Percentiles rank a stretch among this genome's conserved stretches.
Conservation (phyloP, 2,888 invertebrate species). For the Chesias legatella region DNA sequence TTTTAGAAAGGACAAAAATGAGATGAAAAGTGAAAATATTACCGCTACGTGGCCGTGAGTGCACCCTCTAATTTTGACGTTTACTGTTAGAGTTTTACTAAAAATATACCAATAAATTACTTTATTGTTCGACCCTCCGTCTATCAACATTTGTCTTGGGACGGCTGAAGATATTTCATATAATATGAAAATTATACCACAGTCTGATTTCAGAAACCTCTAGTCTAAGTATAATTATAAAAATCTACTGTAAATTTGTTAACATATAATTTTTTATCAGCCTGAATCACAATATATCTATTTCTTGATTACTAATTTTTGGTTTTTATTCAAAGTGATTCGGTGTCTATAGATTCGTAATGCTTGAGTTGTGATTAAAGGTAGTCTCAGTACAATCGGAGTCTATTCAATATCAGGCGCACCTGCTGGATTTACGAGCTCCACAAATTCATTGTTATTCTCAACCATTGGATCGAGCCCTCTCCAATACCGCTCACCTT, state of each 20-base stretch:
- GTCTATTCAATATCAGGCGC: slow-evolving; percentile 66
- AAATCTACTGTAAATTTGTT: too few species aligned
- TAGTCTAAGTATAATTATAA: too few species aligned
- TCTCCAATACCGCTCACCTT: slow-evolving; percentile 45
- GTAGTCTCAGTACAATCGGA: slow-evolving; percentile 53
- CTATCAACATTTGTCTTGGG: too few species aligned
- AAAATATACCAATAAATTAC: too few species aligned
- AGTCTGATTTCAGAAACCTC: too few species aligned
- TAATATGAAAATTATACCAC: too few species aligned
- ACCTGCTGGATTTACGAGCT: slow-evolving; percentile 68
- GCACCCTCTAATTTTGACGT: slow-evolving; percentile 16
- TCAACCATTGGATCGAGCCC: slow-evolving; percentile 55
- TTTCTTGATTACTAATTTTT: too few species aligned
- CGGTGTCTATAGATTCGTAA: slow-evolving; percentile 50
- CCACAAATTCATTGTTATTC: slow-evolving; percentile 70
- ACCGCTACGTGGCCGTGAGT: slow-evolving; percentile 33
- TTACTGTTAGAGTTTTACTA: too few species aligned
- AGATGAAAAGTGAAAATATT: slow-evolving; percentile 52
- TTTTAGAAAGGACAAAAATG: slow-evolving; percentile 63
- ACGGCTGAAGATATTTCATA: too few species aligned
- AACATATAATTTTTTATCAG: too few species aligned
- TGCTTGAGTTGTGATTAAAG: slow-evolving; percentile 54
- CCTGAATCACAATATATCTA: too few species aligned
- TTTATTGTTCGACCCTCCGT: too few species aligned
- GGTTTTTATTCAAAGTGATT: slow-evolving; percentile 24